Evolutionary conservation across 92 coral and sea anemone genomes (phyloP), one percentile per base, ranked within the genome.

Genomic region (Plumapathes pennacea): DNA sequence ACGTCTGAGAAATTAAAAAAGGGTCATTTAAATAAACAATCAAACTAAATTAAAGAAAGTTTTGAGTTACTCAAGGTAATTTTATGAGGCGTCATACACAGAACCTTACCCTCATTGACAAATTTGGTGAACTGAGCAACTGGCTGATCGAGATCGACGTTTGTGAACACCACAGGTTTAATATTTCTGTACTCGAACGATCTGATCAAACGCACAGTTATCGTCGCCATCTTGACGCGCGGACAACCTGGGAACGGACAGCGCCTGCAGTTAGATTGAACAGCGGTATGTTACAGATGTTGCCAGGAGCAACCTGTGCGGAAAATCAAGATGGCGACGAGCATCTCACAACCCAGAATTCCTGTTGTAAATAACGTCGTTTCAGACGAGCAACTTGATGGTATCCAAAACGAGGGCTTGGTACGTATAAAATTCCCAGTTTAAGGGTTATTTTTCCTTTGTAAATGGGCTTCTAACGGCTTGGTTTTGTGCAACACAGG

Each of bases 131-230:
- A 92, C 6, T 88, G 67, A 14, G 81, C 57, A 24, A 77, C 75
- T 15, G 84, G 65, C 67, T 84, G 90, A 25, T 83, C 65, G 49
- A 92, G 55, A 54, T 75, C 46, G 14, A 92, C 96, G 20, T 60
- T 32, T 28, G 77, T 84, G 26, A 84, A 64, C 27, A 83, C 85
- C 4, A 92, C 72, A 30, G 83, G 46, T 46, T 78, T 92, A 49
- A 92, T 76, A 69, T 69, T 92, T 65, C 98, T 82, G 69, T 92
- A 81, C 68, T 88, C 96, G 67, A 92, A 88, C 3, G 98, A 92
- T 38, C 98, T 77, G 59, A 92, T 88, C 48, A 88, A 68, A n/a
- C 98, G 88, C 21, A 92, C 90, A 21, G 96, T 80, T 4, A 90
- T 20, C 10, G 88, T 83, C 19, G 44, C 68, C n/a, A n/a, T n/a